Percentiles rank a stretch among this genome's conserved stretches.
Conservation (phyloP, 2,888 invertebrate genomes). For the Lasius platythorax region DNA sequence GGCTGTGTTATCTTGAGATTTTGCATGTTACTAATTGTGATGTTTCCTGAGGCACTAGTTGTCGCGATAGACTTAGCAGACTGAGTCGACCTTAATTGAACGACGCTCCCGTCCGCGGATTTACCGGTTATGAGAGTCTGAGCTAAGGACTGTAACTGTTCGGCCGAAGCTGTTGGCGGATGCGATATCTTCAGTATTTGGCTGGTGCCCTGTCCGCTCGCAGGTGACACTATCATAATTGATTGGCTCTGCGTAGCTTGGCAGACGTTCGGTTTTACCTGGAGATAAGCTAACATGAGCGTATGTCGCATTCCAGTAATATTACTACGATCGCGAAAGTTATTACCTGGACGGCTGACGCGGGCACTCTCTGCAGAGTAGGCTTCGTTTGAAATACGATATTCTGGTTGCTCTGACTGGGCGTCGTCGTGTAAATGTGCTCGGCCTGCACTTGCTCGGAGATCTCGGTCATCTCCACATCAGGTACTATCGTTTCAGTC, state of each 20-base stretch:
- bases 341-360: slow-evolving; percentile 81
- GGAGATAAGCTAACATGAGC: slow-evolving; percentile 23
- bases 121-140: slow-evolving; percentile 85
- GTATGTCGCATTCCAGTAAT: not conserved
- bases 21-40: slow-evolving; percentile 81
- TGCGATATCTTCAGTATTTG: slow-evolving; percentile 85
- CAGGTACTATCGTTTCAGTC: slow-evolving; percentile 79
- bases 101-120: slow-evolving; percentile 84
- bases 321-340: not conserved
- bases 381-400: slow-evolving; percentile 84
- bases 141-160: slow-evolving; percentile 84
- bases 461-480: slow-evolving; percentile 83
- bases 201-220: slow-evolving; percentile 83
- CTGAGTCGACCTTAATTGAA: slow-evolving; percentile 83
- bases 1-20: slow-evolving; percentile 81
- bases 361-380: slow-evolving; percentile 82
- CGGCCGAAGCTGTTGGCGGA: slow-evolving; percentile 82
- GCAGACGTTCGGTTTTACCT: slow-evolving; percentile 80
- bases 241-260: slow-evolving; percentile 83
- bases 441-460: slow-evolving; percentile 79
- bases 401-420: slow-evolving; percentile 81
- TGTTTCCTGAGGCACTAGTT: slow-evolving; percentile 81
- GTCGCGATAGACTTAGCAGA: slow-evolving; percentile 80
- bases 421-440: slow-evolving; percentile 80
- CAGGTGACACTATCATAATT: slow-evolving; percentile 85